Evolutionary conservation across 2,888 invertebrate genomes (phyloP).

Genomic region (Apodemia zela): DNA sequence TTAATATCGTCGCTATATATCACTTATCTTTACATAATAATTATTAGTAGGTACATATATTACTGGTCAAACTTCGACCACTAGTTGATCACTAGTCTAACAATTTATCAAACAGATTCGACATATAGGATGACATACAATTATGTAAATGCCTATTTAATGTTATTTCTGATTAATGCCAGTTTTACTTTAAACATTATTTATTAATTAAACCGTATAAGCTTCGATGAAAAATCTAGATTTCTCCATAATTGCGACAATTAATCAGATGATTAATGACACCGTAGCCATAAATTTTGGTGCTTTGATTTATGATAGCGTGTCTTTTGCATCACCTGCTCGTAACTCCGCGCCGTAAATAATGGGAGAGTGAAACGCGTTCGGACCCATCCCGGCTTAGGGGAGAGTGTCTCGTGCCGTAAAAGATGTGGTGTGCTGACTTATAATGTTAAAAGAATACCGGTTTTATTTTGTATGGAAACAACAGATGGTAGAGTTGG

Average conservation of each 20-base stretch:
- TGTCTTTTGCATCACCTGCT: slow-evolving; percentile 65
- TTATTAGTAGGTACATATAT: too few species aligned
- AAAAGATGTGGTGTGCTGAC: slow-evolving; percentile 24
- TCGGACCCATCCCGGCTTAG: slow-evolving; percentile 50
- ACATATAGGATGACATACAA: too few species aligned
- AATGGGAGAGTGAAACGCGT: slow-evolving; percentile 52
- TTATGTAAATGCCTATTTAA: too few species aligned
- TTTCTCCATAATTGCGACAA: slow-evolving; percentile 6
- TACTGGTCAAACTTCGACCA: too few species aligned
- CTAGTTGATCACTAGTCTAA: too few species aligned
- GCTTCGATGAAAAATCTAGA: too few species aligned
- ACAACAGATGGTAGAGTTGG: not conserved
- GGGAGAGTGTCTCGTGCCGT: slow-evolving; percentile 53
- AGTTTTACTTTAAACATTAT: too few species aligned
- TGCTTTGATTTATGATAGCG: slow-evolving; percentile 40
- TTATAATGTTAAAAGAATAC: not conserved
- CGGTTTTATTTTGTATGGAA: not conserved
- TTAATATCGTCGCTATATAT: too few species aligned
- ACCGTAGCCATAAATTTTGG: slow-evolving; percentile 34
- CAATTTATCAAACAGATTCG: too few species aligned
- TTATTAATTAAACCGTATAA: too few species aligned
- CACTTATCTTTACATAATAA: too few species aligned
- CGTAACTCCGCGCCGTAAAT: slow-evolving; percentile 71
- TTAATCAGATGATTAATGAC: slow-evolving; percentile 27
- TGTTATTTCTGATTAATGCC: too few species aligned